These are phyloP conservation scores for Tichodroma muraria DNA, from an alignment of 2,113 vertebrate genomes.

Conservation along the genomic window DNA sequence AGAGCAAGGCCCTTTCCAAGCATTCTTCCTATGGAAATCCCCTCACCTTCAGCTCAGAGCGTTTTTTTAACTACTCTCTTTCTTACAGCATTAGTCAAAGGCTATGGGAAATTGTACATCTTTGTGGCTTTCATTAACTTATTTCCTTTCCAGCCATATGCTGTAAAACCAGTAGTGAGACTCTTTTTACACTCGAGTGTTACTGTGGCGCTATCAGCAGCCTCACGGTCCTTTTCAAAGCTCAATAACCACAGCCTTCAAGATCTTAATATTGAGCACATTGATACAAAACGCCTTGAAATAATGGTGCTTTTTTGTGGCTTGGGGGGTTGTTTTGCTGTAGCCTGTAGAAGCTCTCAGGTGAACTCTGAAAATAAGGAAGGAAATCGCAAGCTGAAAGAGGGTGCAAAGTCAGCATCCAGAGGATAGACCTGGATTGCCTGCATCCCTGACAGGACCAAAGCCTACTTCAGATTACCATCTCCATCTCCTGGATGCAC, in stretches of 20 bases:
- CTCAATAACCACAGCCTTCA: background rate
- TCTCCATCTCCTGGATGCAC: background rate
- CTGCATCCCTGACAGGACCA: background rate
- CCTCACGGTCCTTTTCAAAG: background rate
- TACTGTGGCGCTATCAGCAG: background rate
- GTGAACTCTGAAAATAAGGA: background rate
- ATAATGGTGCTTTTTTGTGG: background rate
- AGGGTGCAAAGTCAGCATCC: background rate
- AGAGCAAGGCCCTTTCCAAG: background rate
- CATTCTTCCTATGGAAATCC: slow-evolving; percentile 40
- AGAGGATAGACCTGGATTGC: background rate
- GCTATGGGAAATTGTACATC: slow-evolving; percentile 20
- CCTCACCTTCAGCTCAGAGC: background rate
- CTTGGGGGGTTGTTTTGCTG: background rate
- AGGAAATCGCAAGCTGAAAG: background rate
- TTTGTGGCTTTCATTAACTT: slow-evolving; percentile 42
- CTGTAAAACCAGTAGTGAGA: background rate
- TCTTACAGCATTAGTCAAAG: slow-evolving; percentile 39
- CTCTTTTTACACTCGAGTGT: background rate
- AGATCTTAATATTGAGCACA: background rate
- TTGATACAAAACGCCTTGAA: background rate
- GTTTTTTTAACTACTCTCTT: background rate
- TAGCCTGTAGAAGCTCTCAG: background rate
- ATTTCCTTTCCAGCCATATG: slow-evolving; percentile 22
- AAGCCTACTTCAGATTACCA: background rate